Conservation (phyloP, 64 coral and sea anemone genomes). For the Porites lutea region DNA sequence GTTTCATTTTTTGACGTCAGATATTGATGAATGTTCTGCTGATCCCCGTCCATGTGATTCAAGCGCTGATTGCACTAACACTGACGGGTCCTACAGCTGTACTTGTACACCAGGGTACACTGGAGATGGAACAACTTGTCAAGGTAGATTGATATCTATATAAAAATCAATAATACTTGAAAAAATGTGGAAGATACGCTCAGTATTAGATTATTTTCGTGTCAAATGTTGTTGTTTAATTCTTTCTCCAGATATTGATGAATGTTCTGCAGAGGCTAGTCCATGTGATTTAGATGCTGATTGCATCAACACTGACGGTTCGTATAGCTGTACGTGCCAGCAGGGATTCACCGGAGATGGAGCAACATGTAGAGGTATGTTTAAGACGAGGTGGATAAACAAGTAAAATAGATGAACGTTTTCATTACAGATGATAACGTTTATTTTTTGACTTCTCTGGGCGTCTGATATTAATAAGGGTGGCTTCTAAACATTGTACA, state of each 20-base stretch:
- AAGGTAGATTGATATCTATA: too few species aligned
- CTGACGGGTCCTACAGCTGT: slow-evolving; percentile 63
- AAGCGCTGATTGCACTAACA: slow-evolving; percentile 72
- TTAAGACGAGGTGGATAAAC: too few species aligned
- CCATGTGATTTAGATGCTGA: background rate
- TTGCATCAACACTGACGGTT: slow-evolving; percentile 3
- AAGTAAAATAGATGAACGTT: too few species aligned
- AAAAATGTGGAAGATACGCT: too few species aligned
- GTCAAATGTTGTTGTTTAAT: too few species aligned
- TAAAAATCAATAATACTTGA: too few species aligned
- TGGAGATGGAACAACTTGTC: slow-evolving; percentile 51
- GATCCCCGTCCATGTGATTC: slow-evolving; percentile 15
- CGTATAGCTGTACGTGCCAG: background rate
- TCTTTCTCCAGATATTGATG: slow-evolving; percentile 10
- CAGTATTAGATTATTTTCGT: too few species aligned
- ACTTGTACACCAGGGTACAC: slow-evolving; percentile 45
- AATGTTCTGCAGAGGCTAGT: background rate
- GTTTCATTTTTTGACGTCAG: background rate
- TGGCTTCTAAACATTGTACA: too few species aligned
- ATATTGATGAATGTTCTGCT: slow-evolving; percentile 61
- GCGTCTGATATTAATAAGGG: too few species aligned
- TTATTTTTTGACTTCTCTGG: too few species aligned
- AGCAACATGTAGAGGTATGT: slow-evolving; percentile 36
- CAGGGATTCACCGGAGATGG: slow-evolving; percentile 20
- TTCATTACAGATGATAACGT: too few species aligned